These are phyloP conservation scores for Rhynchophorus ferrugineus DNA, from an alignment of 1,140 invertebrate species.

Conservation along the genomic window DNA sequence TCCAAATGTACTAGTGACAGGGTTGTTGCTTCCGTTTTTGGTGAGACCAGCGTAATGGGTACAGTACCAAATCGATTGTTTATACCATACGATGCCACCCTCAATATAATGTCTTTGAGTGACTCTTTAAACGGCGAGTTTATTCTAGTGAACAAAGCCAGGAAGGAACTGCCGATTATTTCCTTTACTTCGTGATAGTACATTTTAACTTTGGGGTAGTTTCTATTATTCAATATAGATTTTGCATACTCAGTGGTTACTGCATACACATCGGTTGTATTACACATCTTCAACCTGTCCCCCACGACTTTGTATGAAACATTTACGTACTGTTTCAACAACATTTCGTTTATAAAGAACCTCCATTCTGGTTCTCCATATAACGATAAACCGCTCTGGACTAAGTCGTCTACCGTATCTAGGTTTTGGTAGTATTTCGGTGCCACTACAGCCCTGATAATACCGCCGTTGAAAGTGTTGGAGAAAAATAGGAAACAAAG, in stretches of 20 bases:
- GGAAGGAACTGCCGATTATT: neutral
- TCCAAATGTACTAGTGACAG: neutral
- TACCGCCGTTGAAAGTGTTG: neutral
- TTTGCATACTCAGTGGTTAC: neutral
- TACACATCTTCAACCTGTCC: neutral
- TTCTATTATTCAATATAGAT: neutral
- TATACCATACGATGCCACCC: neutral
- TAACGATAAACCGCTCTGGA: neutral
- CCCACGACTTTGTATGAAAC: neutral
- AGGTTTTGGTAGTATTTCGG: neutral
- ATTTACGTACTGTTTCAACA: neutral
- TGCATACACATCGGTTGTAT: neutral
- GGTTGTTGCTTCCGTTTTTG: neutral
- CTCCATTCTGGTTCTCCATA: neutral
- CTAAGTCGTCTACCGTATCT: neutral
- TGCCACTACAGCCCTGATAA: neutral
- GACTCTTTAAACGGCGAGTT: neutral
- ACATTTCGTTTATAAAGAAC: neutral
- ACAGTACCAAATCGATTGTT: neutral
- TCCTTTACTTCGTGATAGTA: neutral
- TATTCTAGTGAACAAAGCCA: neutral
- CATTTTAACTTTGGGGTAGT: neutral
- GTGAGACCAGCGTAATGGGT: neutral
- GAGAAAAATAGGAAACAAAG: neutral
- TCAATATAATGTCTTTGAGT: neutral